Evolutionary conservation across 2,888 invertebrate genomes (phyloP).

Genomic region (Spilarctia lutea): DNA sequence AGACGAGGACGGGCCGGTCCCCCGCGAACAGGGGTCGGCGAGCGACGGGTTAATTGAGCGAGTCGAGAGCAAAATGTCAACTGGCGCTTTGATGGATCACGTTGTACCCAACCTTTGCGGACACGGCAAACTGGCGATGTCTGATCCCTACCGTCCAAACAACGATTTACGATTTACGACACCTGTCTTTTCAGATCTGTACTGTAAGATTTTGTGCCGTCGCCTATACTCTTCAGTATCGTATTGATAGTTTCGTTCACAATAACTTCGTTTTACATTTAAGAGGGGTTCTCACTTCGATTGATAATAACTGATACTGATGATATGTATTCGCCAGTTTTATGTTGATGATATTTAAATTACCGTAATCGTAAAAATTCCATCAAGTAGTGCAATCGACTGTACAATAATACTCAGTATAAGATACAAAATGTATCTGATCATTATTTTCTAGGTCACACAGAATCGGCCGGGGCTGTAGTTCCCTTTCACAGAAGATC

Average conservation of each 20-base stretch:
- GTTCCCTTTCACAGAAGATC: too few relatives aligned
- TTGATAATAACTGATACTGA: background rate
- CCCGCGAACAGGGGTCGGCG: slow-evolving; percentile 36
- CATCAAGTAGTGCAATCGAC: too few relatives aligned
- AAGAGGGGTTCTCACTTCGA: background rate
- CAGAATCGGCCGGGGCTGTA: too few relatives aligned
- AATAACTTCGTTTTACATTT: background rate
- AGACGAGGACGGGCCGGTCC: slow-evolving; percentile 33
- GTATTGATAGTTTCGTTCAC: background rate
- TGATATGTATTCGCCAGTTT: background rate
- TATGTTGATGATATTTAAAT: background rate
- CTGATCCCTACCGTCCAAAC: background rate
- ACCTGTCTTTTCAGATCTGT: background rate
- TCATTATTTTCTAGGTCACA: too few relatives aligned
- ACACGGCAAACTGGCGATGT: background rate
- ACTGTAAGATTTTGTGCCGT: background rate
- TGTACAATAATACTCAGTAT: background rate
- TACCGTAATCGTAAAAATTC: background rate
- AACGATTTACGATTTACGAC: background rate
- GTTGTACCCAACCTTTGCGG: slow-evolving; percentile 16
- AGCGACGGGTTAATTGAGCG: slow-evolving; percentile 56
- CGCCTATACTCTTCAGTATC: background rate
- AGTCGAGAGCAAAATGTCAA: slow-evolving; percentile 55
- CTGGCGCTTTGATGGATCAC: slow-evolving; percentile 48
- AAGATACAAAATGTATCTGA: background rate